Conservation (phyloP, 2,113 vertebrate species). For the Scalopus aquaticus region DNA sequence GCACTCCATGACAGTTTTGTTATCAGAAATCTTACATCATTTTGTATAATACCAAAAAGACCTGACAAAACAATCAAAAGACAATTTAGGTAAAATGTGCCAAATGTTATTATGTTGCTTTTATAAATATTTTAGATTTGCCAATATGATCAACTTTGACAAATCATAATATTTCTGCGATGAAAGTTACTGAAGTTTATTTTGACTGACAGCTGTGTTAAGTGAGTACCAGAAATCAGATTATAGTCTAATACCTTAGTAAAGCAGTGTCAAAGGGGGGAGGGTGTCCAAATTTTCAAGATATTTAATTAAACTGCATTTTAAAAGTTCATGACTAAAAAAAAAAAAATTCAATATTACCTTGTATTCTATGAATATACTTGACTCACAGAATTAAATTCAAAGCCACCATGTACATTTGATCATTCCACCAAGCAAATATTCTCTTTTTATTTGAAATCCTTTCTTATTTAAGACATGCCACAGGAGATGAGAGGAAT, state of each 20-base stretch:
- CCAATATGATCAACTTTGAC: conserved; percentile 72
- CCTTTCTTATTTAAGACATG: not conserved
- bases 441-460: not conserved
- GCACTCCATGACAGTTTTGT: conserved; percentile 72
- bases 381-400: not conserved
- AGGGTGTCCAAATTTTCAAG: not conserved
- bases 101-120: conserved; percentile 6
- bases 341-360: not conserved
- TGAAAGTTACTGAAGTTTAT: conserved; percentile 71
- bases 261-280: not conserved
- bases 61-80: conserved; percentile 76
- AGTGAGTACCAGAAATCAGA: conserved; percentile 70
- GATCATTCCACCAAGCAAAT: not conserved
- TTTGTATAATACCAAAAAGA: conserved; percentile 75
- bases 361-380: no score
- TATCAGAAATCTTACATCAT: conserved; percentile 73
- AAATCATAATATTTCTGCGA: conserved; percentile 70
- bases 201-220: conserved; percentile 74
- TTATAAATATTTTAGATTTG: conserved; percentile 80
- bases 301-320: conserved; percentile 1
- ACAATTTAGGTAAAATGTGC: conserved; percentile 73
- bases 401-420: not conserved
- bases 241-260: conserved; percentile 7
- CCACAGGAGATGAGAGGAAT: conserved; percentile 65
- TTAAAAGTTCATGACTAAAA: not conserved